These are phyloP conservation scores for Liasis olivaceus DNA, from an alignment of 2,797 vertebrate species.

Conservation along the genomic window DNA sequence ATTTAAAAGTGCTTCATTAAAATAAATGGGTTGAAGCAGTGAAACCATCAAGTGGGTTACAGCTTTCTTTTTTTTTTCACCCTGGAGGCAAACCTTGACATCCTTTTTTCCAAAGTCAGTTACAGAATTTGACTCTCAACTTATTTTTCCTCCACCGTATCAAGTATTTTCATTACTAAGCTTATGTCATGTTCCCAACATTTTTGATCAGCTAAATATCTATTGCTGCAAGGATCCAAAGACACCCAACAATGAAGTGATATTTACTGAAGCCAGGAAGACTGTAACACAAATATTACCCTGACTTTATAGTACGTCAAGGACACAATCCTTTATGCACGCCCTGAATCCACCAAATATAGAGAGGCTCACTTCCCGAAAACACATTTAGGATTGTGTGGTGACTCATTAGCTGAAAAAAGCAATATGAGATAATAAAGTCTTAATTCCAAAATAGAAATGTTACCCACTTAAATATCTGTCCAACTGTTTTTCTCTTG, in stretches of 20 bases:
- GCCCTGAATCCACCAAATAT: neutral
- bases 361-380: neutral
- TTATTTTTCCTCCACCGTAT: neutral
- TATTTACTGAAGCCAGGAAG: neutral
- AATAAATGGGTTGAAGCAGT: neutral
- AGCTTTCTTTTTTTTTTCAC: neutral
- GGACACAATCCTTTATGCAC: neutral
- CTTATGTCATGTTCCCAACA: neutral
- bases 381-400: neutral
- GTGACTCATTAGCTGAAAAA: neutral
- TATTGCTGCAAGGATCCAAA: neutral
- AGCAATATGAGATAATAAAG: neutral
- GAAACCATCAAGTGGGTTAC: neutral
- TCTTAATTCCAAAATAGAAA: conserved; percentile 27
- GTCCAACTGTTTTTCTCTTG: neutral
- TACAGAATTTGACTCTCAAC: neutral
- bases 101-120: neutral
- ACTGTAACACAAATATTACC: neutral
- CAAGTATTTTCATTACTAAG: neutral
- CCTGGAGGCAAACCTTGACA: neutral
- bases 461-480: neutral
- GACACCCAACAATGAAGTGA: neutral
- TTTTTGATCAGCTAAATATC: neutral
- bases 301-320: neutral
- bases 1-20: neutral